phyloP scores from a whole-genome alignment of 1,140 invertebrate genomes.

The Pseudomyrmex dendroicus region DNA sequence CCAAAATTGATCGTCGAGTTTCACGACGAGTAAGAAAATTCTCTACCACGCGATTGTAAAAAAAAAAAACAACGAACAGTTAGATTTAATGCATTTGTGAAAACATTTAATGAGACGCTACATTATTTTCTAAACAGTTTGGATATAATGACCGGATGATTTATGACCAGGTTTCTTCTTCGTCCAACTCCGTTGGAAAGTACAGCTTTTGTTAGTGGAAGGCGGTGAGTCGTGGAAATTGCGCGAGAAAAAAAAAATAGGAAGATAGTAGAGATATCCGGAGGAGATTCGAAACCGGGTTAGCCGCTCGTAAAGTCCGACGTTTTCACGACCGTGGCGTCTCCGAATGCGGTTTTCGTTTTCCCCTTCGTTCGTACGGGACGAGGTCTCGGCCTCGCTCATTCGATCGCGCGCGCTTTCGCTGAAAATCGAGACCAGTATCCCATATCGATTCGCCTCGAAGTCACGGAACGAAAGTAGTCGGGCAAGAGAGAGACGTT shows the following conservation, averaged over 20 bases:
- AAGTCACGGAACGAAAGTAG: constrained; percentile 66
- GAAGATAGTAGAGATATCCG: constrained; percentile 32
- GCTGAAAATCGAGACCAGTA: constrained; percentile 70
- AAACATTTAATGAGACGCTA: not conserved
- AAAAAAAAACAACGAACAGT: not conserved
- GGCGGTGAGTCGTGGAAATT: constrained; percentile 52
- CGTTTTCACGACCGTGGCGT: constrained; percentile 63
- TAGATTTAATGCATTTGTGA: not conserved
- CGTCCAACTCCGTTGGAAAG: constrained; percentile 58
- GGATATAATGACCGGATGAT: not conserved
- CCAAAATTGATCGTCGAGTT: too few species aligned
- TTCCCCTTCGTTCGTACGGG: not conserved
- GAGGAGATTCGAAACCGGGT: constrained; percentile 54
- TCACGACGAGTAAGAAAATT: not conserved
- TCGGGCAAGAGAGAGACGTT: constrained; percentile 40
- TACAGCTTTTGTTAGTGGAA: constrained; percentile 48
- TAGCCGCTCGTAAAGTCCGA: constrained; percentile 43
- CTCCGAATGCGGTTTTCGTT: constrained; percentile 49
- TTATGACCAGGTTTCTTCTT: not conserved
- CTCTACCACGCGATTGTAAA: too few species aligned
- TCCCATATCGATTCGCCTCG: constrained; percentile 24
- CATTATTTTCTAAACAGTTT: not conserved
- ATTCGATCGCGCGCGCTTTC: constrained; percentile 53
- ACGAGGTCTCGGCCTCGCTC: not conserved
- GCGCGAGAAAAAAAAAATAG: constrained; percentile 26